Percentiles rank a stretch among this genome's conserved stretches.
Conservation (phyloP, 2,888 invertebrate genomes). For the Eupithecia centaureata region DNA sequence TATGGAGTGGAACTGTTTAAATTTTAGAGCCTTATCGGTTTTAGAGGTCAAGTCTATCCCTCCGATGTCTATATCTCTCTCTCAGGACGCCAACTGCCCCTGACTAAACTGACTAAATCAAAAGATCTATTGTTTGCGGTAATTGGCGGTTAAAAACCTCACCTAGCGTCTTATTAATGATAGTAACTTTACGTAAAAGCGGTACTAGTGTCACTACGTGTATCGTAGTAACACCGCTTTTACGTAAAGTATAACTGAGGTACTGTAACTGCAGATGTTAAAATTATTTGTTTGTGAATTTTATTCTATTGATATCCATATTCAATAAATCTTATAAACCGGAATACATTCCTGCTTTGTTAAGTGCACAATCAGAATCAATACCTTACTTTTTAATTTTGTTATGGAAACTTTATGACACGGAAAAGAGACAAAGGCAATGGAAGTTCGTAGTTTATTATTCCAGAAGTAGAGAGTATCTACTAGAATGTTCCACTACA, state of each 20-base stretch:
- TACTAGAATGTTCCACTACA: neutral
- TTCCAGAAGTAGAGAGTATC: neutral
- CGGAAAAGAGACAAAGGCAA: too few relatives aligned
- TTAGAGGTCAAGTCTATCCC: neutral
- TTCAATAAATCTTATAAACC: neutral
- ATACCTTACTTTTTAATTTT: too few relatives aligned
- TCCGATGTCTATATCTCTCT: too few relatives aligned
- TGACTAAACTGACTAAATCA: neutral
- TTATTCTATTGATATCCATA: neutral
- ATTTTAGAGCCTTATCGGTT: neutral
- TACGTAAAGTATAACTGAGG: too few relatives aligned
- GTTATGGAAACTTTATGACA: too few relatives aligned
- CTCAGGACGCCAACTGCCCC: too few relatives aligned
- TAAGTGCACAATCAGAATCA: neutral
- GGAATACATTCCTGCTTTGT: neutral
- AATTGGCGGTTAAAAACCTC: neutral
- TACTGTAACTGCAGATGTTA: neutral
- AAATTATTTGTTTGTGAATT: neutral
- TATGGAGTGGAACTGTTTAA: conserved; percentile 45
- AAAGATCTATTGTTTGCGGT: neutral
- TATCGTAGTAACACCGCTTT: too few relatives aligned
- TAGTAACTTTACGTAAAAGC: neutral
- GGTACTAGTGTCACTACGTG: too few relatives aligned
- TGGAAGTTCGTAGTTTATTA: neutral
- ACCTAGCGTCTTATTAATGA: neutral